These are phyloP conservation scores for Palythoa grandiflora DNA, from an alignment of 92 coral and sea anemone genomes.

Conservation along the genomic window DNA sequence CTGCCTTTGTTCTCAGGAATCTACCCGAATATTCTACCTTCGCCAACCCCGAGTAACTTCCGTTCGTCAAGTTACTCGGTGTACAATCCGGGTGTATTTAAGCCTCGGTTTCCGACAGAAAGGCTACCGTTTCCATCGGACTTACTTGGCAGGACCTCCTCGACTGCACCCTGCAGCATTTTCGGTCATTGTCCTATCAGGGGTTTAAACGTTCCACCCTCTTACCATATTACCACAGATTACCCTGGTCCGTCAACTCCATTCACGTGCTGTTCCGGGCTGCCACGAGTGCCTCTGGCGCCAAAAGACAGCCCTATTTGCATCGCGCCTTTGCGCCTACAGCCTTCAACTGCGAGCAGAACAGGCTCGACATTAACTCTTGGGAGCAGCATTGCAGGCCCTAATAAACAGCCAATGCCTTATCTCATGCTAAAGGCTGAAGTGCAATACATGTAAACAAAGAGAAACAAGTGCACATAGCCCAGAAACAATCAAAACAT, in stretches of 20 bases:
- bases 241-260: conserved; percentile 46
- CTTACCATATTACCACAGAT: conserved; percentile 42
- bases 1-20: conserved; percentile 49
- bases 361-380: conserved; percentile 20
- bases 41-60: conserved; percentile 33
- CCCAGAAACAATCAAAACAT: not conserved
- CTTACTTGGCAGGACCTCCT: conserved; percentile 11
- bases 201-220: not conserved
- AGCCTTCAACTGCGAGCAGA: conserved; percentile 50
- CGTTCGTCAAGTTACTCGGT: conserved; percentile 10
- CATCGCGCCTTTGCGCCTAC: conserved; percentile 26
- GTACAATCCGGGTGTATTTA: conserved; percentile 31
- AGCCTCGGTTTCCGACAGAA: conserved; percentile 51
- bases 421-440: conserved; percentile 71
- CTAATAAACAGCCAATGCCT: conserved; percentile 49
- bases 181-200: conserved; percentile 50
- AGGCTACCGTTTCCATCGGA: conserved; percentile 37
- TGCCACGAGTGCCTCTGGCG: conserved; percentile 26
- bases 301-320: conserved; percentile 43
- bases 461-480: not conserved
- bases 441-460: conserved; percentile 64
- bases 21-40: conserved; percentile 44
- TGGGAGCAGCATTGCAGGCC: conserved; percentile 22
- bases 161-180: conserved; percentile 23
- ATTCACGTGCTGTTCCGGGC: not conserved